Base-by-base conservation (phyloP, 2,113 vertebrate species). In the Panurus biarmicus region DNA sequence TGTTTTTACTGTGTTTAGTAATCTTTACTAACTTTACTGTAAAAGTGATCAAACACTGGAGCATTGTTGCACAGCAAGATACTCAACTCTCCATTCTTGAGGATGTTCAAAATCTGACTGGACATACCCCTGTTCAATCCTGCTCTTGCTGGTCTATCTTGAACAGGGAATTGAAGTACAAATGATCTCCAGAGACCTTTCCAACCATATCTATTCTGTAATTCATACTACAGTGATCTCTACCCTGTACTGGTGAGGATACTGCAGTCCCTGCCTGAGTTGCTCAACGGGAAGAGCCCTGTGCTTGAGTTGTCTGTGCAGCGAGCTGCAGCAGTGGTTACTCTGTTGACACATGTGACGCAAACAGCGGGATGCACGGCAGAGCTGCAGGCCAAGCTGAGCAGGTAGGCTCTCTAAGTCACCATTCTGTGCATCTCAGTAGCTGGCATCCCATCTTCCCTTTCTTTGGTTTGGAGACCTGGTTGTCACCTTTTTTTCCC, bases 161-260 rank as follows among this genome's bases (percentile, higher is more conserved):
- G 26, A 70, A 8, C 15, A 48, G 29, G 19, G 31, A 58, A 11
- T 47, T 82, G 40, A 72, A 53, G 31, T 85, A 29, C 3, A 45
- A 13, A 21, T 81, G 19, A 56, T 85, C 18, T 72, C 26, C 35
- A 74, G 45, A 69, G 19, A 53, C 19, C 23, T 26, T 88, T 86
- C 53, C 29, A 71, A 71, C 36, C 5, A 28, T 21, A 33, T 64
- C 16, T 74, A 0, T 81, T 79, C 33, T 89, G 24, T 90, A 13
- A 73, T 96, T 78, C 12, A 8, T 64, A 7, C 76, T 74, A 3
- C 89, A 99, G 99, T 95, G 98, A 99, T 84, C 97, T 99, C 31
- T 99, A 99, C 92, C 98, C 99, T 45, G 97, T 99, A 84, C 97
- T 99, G 92, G 96, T 99, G 92, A 98, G 76, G 95, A 96, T 96